Percentiles rank a stretch among this genome's conserved stretches.
Conservation (phyloP, 2,888 invertebrate genomes). For the Drosophila vallismaia region DNA sequence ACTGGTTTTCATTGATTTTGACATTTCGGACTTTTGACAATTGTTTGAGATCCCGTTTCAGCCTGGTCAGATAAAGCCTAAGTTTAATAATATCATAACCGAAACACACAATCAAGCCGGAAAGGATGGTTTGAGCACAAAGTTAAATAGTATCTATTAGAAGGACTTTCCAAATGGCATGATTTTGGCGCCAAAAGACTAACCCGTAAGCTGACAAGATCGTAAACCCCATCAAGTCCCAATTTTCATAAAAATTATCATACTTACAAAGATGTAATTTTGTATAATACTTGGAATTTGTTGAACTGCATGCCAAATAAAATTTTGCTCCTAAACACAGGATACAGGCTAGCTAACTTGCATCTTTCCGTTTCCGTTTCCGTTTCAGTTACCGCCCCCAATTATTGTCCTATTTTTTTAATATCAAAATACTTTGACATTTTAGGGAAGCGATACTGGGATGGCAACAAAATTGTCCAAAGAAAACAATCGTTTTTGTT, state of each 20-base stretch:
- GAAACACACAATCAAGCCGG: neutral
- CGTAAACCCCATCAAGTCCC: neutral
- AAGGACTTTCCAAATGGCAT: neutral
- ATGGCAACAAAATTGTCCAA: neutral
- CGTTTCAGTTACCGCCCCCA: neutral
- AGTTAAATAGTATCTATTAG: neutral
- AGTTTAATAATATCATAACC: neutral
- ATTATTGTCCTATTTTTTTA: slow-evolving; percentile 3
- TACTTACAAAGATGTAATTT: slow-evolving; percentile 37
- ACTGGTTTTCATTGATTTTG: neutral
- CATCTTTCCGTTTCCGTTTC: neutral
- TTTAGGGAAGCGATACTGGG: neutral
- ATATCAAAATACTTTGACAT: neutral
- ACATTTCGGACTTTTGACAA: neutral
- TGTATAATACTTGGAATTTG: slow-evolving; percentile 46
- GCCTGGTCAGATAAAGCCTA: neutral
- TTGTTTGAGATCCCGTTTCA: neutral
- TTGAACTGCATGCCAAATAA: slow-evolving; percentile 44
- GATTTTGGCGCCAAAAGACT: neutral
- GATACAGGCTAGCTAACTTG: slow-evolving; percentile 10
- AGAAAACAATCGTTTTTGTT: slow-evolving; percentile 17
- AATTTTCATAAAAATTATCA: neutral
- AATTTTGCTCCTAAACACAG: slow-evolving; percentile 24
- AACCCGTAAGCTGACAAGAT: neutral
- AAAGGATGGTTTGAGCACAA: neutral